These are phyloP conservation scores for Cyaniris semiargus DNA, from an alignment of 2,888 invertebrate genomes.

Conservation along the genomic window DNA sequence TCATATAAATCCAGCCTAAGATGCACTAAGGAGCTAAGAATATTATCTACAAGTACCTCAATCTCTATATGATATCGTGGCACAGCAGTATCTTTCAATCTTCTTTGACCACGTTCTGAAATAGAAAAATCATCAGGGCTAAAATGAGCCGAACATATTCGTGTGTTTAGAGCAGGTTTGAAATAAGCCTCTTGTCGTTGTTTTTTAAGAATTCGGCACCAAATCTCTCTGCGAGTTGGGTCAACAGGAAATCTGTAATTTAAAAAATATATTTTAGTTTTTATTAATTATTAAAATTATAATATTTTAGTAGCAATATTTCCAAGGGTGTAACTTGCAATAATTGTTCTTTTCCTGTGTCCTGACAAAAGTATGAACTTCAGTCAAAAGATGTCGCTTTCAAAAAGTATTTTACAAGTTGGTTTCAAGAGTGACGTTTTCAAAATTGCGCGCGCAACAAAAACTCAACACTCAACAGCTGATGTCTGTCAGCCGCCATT, in stretches of 20 bases:
- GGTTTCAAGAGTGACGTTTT: too few relatives aligned
- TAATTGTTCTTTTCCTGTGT: too few relatives aligned
- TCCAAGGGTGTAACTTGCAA: neutral
- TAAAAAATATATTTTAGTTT: neutral
- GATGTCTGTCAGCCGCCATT: neutral
- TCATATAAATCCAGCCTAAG: too few relatives aligned
- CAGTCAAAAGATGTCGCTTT: too few relatives aligned
- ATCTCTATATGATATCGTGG: neutral
- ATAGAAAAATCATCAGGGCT: neutral
- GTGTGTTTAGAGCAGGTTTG: neutral
- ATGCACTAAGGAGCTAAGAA: too few relatives aligned
- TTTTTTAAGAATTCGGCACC: neutral
- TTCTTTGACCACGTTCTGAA: neutral
- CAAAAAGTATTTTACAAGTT: too few relatives aligned
- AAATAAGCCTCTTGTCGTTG: neutral
- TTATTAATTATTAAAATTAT: too few relatives aligned
- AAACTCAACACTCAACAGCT: neutral
- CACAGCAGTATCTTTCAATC: neutral
- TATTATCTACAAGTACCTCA: too few relatives aligned
- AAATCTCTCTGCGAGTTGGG: slow-evolving; percentile 4
- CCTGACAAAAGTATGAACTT: too few relatives aligned
- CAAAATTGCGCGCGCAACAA: neutral
- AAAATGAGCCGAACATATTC: neutral
- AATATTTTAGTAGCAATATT: neutral
- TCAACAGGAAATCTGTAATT: neutral